Conservation (phyloP, 1,140 invertebrate species). For the Notospermus geniculatus region DNA sequence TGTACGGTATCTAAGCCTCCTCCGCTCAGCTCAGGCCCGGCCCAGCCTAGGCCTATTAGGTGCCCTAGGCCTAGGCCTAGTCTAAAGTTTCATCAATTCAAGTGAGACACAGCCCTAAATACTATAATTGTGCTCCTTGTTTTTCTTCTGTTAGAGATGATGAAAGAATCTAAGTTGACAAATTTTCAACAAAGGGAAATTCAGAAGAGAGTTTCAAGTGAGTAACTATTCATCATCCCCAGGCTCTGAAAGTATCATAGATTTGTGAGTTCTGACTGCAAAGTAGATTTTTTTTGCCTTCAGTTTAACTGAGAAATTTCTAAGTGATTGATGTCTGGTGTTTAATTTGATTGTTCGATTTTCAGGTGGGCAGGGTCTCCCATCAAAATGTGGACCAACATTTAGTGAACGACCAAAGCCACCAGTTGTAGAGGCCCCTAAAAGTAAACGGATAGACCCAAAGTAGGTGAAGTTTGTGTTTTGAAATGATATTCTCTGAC, state of each 20-base stretch:
- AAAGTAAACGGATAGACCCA: constrained; percentile 35
- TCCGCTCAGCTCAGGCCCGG: too few species aligned
- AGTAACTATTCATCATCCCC: constrained; percentile 10
- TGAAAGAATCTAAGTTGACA: constrained; percentile 50
- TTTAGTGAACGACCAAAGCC: constrained; percentile 34
- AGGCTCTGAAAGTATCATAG: too few species aligned
- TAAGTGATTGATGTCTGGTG: too few species aligned
- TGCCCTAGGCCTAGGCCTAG: too few species aligned
- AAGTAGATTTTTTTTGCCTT: too few species aligned
- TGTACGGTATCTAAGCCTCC: too few species aligned
- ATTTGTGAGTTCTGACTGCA: too few species aligned
- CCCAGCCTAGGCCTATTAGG: too few species aligned
- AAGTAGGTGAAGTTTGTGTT: too few species aligned
- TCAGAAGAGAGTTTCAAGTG: constrained; percentile 44
- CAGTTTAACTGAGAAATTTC: too few species aligned
- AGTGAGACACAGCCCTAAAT: too few species aligned
- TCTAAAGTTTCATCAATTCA: too few species aligned
- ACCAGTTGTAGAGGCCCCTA: constrained; percentile 15
- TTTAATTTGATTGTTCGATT: constrained; percentile 9
- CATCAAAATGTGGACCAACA: constrained; percentile 37
- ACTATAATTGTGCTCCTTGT: not conserved
- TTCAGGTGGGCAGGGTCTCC: constrained; percentile 39
- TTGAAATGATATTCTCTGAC: not conserved
- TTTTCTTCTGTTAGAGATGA: constrained; percentile 45
- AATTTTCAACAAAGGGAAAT: constrained; percentile 50